Evolutionary conservation across 2,113 vertebrate species (phyloP).

Genomic region (Ceyx margarethae): DNA sequence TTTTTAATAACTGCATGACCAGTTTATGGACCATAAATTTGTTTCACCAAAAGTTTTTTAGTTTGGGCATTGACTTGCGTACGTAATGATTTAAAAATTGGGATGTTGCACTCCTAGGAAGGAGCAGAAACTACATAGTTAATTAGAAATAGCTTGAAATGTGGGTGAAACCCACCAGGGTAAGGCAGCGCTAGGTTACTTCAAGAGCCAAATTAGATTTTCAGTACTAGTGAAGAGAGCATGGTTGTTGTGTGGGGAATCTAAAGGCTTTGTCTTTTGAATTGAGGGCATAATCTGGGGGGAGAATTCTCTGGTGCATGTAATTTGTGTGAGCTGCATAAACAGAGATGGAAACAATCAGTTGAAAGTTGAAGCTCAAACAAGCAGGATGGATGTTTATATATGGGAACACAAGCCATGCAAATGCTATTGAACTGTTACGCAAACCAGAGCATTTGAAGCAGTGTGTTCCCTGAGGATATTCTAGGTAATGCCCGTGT

Average conservation of each 20-base stretch:
- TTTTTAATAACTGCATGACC: background rate
- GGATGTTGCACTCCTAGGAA: background rate
- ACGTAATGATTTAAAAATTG: background rate
- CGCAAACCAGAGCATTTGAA: background rate
- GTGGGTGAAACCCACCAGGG: background rate
- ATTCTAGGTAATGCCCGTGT: background rate
- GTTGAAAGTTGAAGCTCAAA: background rate
- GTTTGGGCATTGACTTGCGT: background rate
- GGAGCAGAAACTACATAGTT: background rate
- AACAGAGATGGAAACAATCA: background rate
- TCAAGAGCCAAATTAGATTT: background rate
- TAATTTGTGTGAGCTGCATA: background rate
- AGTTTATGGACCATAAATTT: background rate
- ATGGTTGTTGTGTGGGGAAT: background rate
- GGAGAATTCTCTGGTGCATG: background rate
- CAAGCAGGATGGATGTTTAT: background rate
- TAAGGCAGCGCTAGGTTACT: background rate
- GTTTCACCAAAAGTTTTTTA: background rate
- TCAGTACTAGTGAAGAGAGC: background rate
- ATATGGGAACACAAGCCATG: accelerated
- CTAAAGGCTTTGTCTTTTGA: background rate
- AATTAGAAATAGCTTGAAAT: background rate
- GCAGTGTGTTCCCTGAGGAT: background rate
- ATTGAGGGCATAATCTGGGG: background rate
- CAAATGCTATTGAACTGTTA: background rate